These are phyloP conservation scores for Drosophila mettleri DNA, from an alignment of 2,888 invertebrate genomes.

Conservation along the genomic window DNA sequence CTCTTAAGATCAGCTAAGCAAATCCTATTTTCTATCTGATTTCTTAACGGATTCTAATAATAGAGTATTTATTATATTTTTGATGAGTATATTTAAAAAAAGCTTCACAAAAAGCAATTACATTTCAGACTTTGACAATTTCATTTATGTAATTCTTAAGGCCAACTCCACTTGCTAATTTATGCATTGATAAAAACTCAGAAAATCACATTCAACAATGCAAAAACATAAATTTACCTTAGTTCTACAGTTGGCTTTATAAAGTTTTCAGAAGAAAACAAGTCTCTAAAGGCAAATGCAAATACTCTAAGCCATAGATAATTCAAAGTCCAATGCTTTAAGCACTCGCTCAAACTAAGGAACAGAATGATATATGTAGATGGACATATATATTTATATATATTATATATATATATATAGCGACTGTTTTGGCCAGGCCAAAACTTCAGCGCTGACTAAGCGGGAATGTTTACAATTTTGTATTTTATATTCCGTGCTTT, in stretches of 20 bases:
- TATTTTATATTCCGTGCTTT: slow-evolving; percentile 37
- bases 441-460: slow-evolving; percentile 46
- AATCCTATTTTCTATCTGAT: too few species aligned
- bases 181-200: background rate
- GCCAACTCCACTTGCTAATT: too few species aligned
- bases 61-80: too few species aligned
- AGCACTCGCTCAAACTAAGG: slow-evolving; percentile 17
- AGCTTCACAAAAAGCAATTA: too few species aligned
- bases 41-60: too few species aligned
- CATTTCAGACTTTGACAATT: too few species aligned
- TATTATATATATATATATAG: slow-evolving; percentile 6
- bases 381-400: slow-evolving; percentile 2
- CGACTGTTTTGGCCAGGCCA: slow-evolving; percentile 11
- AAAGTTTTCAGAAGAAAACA: background rate
- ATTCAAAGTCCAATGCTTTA: slow-evolving; percentile 6
- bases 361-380: slow-evolving; percentile 17
- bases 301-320: slow-evolving; percentile 4
- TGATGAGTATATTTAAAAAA: too few species aligned
- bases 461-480: slow-evolving; percentile 57
- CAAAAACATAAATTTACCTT: background rate
- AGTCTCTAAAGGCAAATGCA: background rate
- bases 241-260: background rate
- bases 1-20: too few species aligned
- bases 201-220: background rate
- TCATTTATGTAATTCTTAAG: too few species aligned